Evolutionary conservation across 1,140 invertebrate species (phyloP).

Genomic region (Zaprionus davidi): DNA sequence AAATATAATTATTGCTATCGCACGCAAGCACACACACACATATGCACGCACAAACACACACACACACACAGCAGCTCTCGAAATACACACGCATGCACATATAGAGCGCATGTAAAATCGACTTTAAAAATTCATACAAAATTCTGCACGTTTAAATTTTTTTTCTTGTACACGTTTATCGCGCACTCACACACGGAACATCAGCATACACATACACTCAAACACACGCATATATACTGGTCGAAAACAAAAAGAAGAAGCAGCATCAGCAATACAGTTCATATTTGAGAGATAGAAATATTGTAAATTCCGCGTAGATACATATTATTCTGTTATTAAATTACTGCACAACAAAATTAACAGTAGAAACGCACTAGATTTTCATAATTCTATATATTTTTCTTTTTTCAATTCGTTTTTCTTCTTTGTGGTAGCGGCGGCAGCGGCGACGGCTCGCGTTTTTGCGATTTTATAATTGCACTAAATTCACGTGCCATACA

Average conservation of each 20-base stretch:
- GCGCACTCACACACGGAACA: constrained; percentile 51
- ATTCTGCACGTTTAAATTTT: constrained; percentile 78
- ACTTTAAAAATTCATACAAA: constrained; percentile 72
- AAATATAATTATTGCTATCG: constrained; percentile 49
- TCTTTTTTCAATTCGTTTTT: constrained; percentile 58
- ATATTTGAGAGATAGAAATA: constrained; percentile 23
- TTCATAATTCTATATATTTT: constrained; percentile 38
- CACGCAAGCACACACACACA: constrained; percentile 37
- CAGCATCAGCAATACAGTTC: constrained; percentile 49
- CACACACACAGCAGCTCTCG: constrained; percentile 4
- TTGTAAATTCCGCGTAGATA: constrained; percentile 36
- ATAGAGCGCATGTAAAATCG: constrained; percentile 49
- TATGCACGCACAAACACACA: constrained; percentile 17
- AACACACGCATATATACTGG: constrained; percentile 36
- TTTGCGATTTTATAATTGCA: constrained; percentile 74
- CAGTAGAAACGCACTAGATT: constrained; percentile 55
- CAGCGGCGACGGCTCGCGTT: constrained; percentile 57
- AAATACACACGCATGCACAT: constrained; percentile 17
- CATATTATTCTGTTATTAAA: constrained; percentile 54
- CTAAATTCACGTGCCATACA: constrained; percentile 73
- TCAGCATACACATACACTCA: constrained; percentile 38
- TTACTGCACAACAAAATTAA: constrained; percentile 50
- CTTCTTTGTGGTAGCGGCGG: constrained; percentile 60
- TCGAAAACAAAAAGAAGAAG: constrained; percentile 61
- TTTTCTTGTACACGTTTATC: constrained; percentile 77